These are phyloP conservation scores for Nomada fucata DNA, from an alignment of 2,888 invertebrate species.

Conservation along the genomic window DNA sequence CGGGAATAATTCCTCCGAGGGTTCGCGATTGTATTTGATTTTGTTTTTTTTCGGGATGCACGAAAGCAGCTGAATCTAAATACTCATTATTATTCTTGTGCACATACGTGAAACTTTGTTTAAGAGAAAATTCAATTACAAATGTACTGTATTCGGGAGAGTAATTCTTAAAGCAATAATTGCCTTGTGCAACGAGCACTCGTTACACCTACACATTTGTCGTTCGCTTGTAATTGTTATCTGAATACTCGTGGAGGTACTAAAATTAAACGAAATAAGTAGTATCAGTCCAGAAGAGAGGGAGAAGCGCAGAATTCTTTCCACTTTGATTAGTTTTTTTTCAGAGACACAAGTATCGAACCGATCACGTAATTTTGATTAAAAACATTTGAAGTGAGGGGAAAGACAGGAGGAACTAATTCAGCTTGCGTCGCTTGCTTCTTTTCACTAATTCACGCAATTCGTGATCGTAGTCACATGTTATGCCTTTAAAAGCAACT, in stretches of 20 bases:
- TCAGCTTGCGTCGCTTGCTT: constrained; percentile 3
- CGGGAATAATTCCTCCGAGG: too few relatives aligned
- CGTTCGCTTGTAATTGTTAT: not conserved
- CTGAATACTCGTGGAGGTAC: not conserved
- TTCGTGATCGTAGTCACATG: constrained; percentile 39
- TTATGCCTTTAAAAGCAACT: not conserved
- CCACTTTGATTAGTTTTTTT: constrained; percentile 24
- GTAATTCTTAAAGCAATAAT: not conserved
- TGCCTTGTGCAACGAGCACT: too few relatives aligned
- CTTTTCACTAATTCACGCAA: constrained; percentile 23
- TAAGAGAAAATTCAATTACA: too few relatives aligned
- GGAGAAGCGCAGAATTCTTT: constrained; percentile 59
- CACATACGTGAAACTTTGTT: too few relatives aligned
- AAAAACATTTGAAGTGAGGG: not conserved
- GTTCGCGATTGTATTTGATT: too few relatives aligned
- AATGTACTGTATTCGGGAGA: not conserved
- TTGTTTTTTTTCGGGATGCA: too few relatives aligned
- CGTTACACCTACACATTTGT: too few relatives aligned
- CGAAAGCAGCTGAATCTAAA: too few relatives aligned
- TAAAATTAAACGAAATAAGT: not conserved
- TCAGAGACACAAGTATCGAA: constrained; percentile 33
- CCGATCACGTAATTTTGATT: not conserved
- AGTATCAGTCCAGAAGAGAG: constrained; percentile 38
- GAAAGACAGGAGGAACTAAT: not conserved
- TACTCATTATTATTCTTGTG: too few relatives aligned